A percentile compares a stretch with the other conserved stretches of the same genome.
phyloP scores from a whole-genome alignment of 2,797 vertebrate species.

The Pyrocephalus nanus region DNA sequence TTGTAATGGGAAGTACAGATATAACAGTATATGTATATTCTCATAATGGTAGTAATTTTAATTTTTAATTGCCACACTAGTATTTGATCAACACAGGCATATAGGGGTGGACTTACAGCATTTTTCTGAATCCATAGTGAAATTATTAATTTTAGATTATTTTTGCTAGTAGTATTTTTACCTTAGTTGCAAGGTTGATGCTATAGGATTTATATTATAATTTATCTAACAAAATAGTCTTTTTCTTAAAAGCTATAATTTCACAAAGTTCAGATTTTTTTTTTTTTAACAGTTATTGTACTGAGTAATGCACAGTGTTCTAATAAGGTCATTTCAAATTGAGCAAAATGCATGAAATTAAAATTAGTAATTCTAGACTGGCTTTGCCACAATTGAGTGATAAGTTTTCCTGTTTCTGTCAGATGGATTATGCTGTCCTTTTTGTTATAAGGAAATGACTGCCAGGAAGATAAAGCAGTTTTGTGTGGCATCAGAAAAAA shows the following conservation, averaged over 20 bases:
- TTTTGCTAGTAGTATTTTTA: background rate
- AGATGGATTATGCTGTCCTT: background rate
- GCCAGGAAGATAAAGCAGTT: background rate
- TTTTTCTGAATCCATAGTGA: background rate
- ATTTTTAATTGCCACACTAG: background rate
- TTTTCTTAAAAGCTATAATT: background rate
- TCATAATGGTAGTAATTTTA: background rate
- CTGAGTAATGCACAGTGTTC: background rate
- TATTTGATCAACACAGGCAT: background rate
- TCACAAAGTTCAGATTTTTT: background rate
- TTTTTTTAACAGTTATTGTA: background rate
- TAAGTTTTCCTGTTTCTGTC: background rate
- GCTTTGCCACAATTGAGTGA: background rate
- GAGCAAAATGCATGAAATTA: background rate
- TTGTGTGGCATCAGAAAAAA: background rate
- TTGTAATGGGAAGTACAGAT: background rate
- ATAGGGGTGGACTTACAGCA: background rate
- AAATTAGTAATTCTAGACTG: background rate
- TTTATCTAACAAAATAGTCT: background rate
- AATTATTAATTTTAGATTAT: background rate
- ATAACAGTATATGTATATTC: background rate
- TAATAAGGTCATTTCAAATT: background rate
- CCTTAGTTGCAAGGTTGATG: background rate
- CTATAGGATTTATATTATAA: background rate
- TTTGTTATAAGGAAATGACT: background rate